Conservation (phyloP, 1,140 invertebrate species). For the Drosophila kepulauana region DNA sequence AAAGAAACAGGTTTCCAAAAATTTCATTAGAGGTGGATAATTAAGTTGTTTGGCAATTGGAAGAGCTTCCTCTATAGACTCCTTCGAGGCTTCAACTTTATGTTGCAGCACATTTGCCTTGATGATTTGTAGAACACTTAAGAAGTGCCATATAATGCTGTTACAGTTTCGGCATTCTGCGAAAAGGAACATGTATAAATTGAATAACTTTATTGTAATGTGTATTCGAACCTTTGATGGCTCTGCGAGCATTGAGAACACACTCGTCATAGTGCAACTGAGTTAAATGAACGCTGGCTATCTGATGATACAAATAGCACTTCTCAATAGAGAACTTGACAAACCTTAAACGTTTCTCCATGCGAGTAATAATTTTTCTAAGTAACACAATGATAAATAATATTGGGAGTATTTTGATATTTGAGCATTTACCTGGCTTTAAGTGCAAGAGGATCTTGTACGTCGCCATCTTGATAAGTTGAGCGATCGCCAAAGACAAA, state of each 20-base stretch:
- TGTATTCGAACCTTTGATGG: slow-evolving; percentile 51
- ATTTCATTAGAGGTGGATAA: slow-evolving; percentile 1
- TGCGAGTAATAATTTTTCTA: slow-evolving; percentile 35
- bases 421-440: slow-evolving; percentile 14
- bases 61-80: slow-evolving; percentile 57
- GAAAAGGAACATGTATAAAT: not conserved
- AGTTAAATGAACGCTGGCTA: slow-evolving; percentile 56
- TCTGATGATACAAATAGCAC: slow-evolving; percentile 72
- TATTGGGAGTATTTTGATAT: not conserved
- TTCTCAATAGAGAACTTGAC: slow-evolving; percentile 77
- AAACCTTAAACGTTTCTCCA: slow-evolving; percentile 71
- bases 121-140: slow-evolving; percentile 61
- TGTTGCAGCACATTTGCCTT: slow-evolving; percentile 69
- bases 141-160: slow-evolving; percentile 63
- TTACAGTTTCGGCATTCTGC: slow-evolving; percentile 59
- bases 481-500: slow-evolving; percentile 77
- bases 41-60: slow-evolving; percentile 49
- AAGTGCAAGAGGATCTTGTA: not conserved
- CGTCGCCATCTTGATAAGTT: slow-evolving; percentile 57
- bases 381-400: not conserved
- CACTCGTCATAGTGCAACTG: slow-evolving; percentile 75
- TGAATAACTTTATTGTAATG: not conserved
- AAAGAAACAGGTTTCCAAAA: slow-evolving; percentile 44
- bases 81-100: slow-evolving; percentile 67
- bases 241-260: slow-evolving; percentile 57